phyloP scores from a whole-genome alignment of 2,797 vertebrate species.

The Parauchenoglanis ngamensis region DNA sequence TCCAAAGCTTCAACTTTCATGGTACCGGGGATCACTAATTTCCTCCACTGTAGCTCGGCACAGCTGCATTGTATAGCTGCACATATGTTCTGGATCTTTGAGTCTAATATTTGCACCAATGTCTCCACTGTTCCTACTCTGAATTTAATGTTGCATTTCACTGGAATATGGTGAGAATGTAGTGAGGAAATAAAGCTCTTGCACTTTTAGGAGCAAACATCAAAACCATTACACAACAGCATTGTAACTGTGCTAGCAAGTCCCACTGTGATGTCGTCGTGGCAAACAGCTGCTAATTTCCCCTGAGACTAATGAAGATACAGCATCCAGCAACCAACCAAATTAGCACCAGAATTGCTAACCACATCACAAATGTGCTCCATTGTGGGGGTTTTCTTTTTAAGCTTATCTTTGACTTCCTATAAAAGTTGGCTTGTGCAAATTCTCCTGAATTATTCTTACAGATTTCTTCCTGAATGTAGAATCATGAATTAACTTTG shows the following conservation, averaged over 20 bases:
- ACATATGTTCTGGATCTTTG: neutral
- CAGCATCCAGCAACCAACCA: neutral
- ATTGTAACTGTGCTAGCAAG: neutral
- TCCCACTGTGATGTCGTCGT: neutral
- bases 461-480: neutral
- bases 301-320: neutral
- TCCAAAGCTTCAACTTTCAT: neutral
- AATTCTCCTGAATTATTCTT: constrained; percentile 14
- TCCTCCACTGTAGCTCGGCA: no score
- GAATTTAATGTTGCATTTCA: neutral
- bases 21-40: neutral
- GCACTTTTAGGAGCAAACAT: neutral
- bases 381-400: neutral
- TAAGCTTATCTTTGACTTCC: neutral
- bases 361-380: neutral
- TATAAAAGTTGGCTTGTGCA: neutral
- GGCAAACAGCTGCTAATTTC: neutral
- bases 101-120: neutral
- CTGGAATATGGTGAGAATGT: neutral
- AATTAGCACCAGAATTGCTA: neutral
- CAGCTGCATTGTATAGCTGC: neutral
- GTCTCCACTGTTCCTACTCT: neutral
- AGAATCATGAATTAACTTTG: neutral
- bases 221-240: neutral
- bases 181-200: neutral